Conservation (phyloP, 2,113 vertebrate species). For the Albula goreensis region DNA sequence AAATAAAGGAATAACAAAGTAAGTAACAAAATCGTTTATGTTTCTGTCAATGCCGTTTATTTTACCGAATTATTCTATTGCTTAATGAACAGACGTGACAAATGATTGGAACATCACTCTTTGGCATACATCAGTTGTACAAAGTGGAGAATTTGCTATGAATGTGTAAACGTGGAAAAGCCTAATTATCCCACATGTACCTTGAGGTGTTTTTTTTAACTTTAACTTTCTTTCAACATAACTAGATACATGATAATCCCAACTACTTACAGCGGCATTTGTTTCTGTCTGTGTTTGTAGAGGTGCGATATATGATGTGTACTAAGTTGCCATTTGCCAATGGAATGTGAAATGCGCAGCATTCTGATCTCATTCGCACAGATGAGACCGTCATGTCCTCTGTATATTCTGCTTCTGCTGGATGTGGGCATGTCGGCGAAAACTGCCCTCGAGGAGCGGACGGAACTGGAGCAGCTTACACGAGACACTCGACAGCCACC, state of each 20-base stretch:
- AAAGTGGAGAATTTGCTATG: too few species aligned
- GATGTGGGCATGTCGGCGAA: conserved; percentile 49
- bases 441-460: neutral
- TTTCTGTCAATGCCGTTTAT: neutral
- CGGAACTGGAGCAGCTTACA: fast-evolving
- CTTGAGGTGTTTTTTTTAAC: too few species aligned
- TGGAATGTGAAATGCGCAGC: neutral
- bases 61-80: neutral
- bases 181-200: too few species aligned
- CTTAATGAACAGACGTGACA: too few species aligned
- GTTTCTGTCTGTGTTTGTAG: too few species aligned
- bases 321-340: neutral
- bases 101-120: neutral
- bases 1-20: conserved; percentile 1
- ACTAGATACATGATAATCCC: too few species aligned
- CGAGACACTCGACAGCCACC: neutral
- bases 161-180: too few species aligned
- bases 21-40: conserved; percentile 16
- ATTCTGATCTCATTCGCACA: conserved; percentile 27
- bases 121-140: neutral
- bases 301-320: too few species aligned
- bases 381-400: conserved; percentile 54
- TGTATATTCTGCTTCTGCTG: conserved; percentile 62
- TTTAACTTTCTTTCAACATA: too few species aligned
- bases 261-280: too few species aligned